Conservation (phyloP, 2,888 invertebrate species). For the Serrognathus titanus region DNA sequence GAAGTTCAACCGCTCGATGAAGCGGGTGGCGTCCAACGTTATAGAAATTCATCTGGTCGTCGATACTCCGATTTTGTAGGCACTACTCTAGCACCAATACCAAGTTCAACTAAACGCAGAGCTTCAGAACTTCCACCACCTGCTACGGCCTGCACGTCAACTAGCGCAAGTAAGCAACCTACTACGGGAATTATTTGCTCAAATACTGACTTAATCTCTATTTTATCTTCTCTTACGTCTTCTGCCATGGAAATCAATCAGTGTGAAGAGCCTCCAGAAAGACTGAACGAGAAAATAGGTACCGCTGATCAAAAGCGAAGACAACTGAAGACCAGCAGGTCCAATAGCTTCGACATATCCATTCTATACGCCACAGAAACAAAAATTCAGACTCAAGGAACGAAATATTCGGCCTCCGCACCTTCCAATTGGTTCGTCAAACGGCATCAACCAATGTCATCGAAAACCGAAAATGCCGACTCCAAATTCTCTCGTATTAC, state of each 20-base stretch:
- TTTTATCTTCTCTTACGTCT: slow-evolving; percentile 74
- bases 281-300: slow-evolving; percentile 26
- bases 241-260: slow-evolving; percentile 77
- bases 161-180: slow-evolving; percentile 41
- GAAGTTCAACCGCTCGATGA: slow-evolving; percentile 80
- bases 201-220: slow-evolving; percentile 75
- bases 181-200: slow-evolving; percentile 70
- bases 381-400: slow-evolving; percentile 31
- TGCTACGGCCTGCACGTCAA: slow-evolving; percentile 43
- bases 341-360: slow-evolving; percentile 82
- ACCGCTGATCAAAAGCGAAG: slow-evolving; percentile 52
- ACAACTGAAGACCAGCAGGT: slow-evolving; percentile 67
- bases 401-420: slow-evolving; percentile 27
- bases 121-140: slow-evolving; percentile 71
- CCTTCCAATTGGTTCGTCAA: slow-evolving; percentile 72
- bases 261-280: slow-evolving; percentile 52
- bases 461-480: slow-evolving; percentile 45
- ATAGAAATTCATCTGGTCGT: slow-evolving; percentile 49
- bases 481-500: slow-evolving; percentile 53
- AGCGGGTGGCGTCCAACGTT: slow-evolving; percentile 55
- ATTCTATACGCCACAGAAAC: slow-evolving; percentile 59
- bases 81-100: slow-evolving; percentile 60
- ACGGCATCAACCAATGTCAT: slow-evolving; percentile 72
- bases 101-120: slow-evolving; percentile 56
- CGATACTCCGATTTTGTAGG: slow-evolving; percentile 73